A percentile compares a stretch with the other conserved stretches of the same genome.
Conservation (phyloP, 2,797 vertebrate genomes). For the Coregonus ussuriensis region DNA sequence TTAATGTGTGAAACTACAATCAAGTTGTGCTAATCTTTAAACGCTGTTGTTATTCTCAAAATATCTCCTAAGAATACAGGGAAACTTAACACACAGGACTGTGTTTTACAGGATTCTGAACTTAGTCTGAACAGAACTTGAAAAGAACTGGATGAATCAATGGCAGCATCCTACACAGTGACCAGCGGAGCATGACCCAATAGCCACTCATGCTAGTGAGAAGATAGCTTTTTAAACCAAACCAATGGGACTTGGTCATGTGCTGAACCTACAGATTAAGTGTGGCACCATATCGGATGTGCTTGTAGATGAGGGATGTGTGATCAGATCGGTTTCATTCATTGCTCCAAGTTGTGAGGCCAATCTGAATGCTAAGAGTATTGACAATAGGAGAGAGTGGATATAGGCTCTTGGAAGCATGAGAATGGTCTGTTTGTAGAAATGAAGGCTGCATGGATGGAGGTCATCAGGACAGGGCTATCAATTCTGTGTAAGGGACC, state of each 20-base stretch:
- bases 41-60: conserved; percentile 9
- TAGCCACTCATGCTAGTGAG: not conserved
- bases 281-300: not conserved
- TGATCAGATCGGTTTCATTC: not conserved
- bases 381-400: not conserved
- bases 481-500: not conserved
- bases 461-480: not conserved
- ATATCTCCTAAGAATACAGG: conserved; percentile 1
- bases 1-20: conserved; percentile 55
- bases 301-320: not conserved
- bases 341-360: not conserved
- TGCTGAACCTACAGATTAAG: not conserved
- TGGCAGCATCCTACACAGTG: conserved; percentile 15
- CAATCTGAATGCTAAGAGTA: not conserved
- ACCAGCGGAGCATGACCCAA: conserved; percentile 1
- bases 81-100: conserved; percentile 25
- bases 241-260: not conserved
- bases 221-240: not conserved
- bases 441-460: not conserved
- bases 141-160: conserved; percentile 23
- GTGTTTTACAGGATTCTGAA: conserved; percentile 17
- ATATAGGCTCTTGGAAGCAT: not conserved
- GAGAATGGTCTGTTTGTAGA: not conserved
- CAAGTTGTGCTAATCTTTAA: not conserved
- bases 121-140: not conserved